Conservation (phyloP, 2,888 invertebrate species). For the Agonopterix arenella region DNA sequence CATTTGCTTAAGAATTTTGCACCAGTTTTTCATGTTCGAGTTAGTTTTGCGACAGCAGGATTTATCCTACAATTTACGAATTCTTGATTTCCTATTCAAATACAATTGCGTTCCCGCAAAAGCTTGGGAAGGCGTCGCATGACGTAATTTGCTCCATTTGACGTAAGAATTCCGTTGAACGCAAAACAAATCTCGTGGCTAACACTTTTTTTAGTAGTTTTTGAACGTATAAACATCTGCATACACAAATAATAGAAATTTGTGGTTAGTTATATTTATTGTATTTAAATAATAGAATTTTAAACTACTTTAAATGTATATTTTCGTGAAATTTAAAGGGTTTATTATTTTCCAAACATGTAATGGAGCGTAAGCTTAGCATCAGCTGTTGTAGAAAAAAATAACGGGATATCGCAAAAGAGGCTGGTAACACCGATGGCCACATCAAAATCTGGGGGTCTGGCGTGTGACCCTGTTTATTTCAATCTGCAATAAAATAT, state of each 20-base stretch:
- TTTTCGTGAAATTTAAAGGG: background rate
- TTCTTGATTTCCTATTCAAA: no score
- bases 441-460: conserved; percentile 75
- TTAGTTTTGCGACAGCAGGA: no score
- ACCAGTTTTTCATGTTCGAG: no score
- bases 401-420: conserved; percentile 66
- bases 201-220: no score
- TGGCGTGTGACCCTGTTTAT: conserved; percentile 75
- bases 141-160: background rate
- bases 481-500: conserved; percentile 73
- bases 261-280: background rate
- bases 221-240: background rate
- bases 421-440: conserved; percentile 74
- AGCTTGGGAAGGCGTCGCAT: background rate
- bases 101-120: background rate
- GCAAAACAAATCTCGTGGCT: background rate
- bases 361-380: conserved; percentile 47
- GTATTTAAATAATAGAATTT: background rate
- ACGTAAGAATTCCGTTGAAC: background rate
- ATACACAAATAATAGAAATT: background rate
- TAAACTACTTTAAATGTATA: background rate
- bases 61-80: no score
- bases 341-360: conserved; percentile 2
- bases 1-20: no score
- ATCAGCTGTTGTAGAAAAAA: conserved; percentile 75